phyloP scores from a whole-genome alignment of 2,888 invertebrate genomes.

The Diarsia mendica region DNA sequence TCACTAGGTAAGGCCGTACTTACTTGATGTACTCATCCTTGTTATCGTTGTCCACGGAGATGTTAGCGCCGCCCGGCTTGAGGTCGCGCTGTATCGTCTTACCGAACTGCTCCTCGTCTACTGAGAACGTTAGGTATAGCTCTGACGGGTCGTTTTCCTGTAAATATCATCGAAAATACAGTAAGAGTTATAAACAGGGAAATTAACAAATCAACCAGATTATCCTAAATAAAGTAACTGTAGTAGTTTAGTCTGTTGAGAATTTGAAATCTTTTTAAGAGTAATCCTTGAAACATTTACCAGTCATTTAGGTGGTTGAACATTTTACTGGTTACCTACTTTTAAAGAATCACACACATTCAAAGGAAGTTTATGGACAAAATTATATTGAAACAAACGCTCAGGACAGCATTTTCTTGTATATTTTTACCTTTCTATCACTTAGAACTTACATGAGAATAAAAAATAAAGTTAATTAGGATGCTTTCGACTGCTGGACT shows the following conservation, averaged over 20 bases:
- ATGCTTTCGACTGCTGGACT: not conserved
- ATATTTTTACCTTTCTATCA: not conserved
- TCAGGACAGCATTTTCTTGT: not conserved
- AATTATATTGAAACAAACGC: not conserved
- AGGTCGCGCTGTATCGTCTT: constrained; percentile 97
- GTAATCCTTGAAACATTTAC: not conserved
- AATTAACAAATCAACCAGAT: not conserved
- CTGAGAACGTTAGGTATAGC: constrained; percentile 97
- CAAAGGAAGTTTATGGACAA: not conserved
- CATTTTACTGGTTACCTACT: not conserved
- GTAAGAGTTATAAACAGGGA: not conserved
- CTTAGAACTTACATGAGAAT: not conserved
- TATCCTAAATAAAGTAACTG: not conserved
- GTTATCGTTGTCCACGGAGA: constrained; percentile 97
- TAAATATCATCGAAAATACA: not conserved
- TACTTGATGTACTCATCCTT: constrained; percentile 99
- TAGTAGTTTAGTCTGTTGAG: not conserved
- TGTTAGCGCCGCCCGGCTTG: constrained; percentile 97
- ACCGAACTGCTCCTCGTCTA: constrained; percentile 99
- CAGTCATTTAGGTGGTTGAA: not conserved
- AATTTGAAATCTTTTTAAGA: not conserved
- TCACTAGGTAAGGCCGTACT: not conserved
- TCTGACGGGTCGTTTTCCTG: constrained; percentile 98
- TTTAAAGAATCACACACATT: not conserved
- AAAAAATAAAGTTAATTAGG: not conserved